Evolutionary conservation across 2,888 invertebrate species (phyloP).

Genomic region (Eupithecia subfuscata): DNA sequence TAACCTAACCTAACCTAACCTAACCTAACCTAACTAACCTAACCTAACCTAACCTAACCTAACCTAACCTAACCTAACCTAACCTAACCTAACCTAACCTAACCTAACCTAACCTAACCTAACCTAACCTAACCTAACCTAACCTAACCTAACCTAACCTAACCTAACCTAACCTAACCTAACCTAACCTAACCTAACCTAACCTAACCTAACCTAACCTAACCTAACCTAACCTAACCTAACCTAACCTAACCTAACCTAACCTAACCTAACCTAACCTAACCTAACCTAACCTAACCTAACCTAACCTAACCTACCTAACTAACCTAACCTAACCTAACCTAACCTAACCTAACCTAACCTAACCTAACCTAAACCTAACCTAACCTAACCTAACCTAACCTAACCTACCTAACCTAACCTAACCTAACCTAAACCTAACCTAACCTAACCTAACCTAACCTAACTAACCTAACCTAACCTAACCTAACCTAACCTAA

Average conservation of each 20-base stretch:
- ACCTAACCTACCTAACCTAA: too few species aligned
- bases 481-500: conserved; percentile 49
- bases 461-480: conserved; percentile 48
- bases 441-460: conserved; percentile 24
- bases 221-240: conserved; percentile 32
- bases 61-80: conserved; percentile 32
- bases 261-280: conserved; percentile 32
- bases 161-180: conserved; percentile 32
- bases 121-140: conserved; percentile 32
- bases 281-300: conserved; percentile 32
- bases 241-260: conserved; percentile 32
- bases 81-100: conserved; percentile 32
- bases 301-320: too few species aligned
- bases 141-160: conserved; percentile 32
- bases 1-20: conserved; percentile 32
- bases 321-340: too few species aligned
- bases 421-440: background rate
- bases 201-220: conserved; percentile 31
- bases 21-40: conserved; percentile 31
- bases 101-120: conserved; percentile 31
- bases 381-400: conserved; percentile 44
- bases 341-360: conserved; percentile 40
- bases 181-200: conserved; percentile 32
- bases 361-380: conserved; percentile 41
- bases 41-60: conserved; percentile 32